Percentiles rank a stretch among this genome's conserved stretches.
phyloP scores from a whole-genome alignment of 2,797 vertebrate genomes.

The Pterois miles region DNA sequence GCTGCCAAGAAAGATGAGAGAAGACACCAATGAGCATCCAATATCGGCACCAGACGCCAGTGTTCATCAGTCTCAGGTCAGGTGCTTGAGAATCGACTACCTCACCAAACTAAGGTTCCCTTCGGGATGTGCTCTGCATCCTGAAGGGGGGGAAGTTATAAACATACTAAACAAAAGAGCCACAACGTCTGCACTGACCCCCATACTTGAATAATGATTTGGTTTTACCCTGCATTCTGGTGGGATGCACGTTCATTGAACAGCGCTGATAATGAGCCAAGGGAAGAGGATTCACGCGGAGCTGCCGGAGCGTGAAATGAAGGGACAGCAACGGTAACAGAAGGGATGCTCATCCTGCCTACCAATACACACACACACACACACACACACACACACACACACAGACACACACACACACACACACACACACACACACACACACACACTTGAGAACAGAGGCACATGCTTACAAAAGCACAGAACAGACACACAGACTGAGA shows the following conservation, averaged over 20 bases:
- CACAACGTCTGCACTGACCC: constrained; percentile 76
- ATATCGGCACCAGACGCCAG: constrained; percentile 55
- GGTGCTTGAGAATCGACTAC: constrained; percentile 27
- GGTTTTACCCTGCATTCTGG: constrained; percentile 70
- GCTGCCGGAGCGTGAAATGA: constrained; percentile 86
- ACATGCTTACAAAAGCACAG: constrained; percentile 49
- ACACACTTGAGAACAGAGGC: constrained; percentile 38
- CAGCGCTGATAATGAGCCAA: constrained; percentile 85
- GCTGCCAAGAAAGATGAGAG: constrained; percentile 79
- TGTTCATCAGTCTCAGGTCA: constrained; percentile 58
- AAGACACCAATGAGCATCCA: constrained; percentile 57
- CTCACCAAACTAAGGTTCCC: constrained; percentile 31
- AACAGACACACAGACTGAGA: constrained; percentile 51
- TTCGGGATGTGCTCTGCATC: constrained; percentile 50
- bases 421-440: constrained; percentile 34
- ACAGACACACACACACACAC: constrained; percentile 20
- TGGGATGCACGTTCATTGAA: constrained; percentile 73
- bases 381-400: constrained; percentile 49
- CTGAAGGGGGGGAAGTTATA: constrained; percentile 63
- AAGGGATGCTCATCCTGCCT: constrained; percentile 77
- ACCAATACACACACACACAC: constrained; percentile 58
- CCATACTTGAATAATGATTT: constrained; percentile 83
- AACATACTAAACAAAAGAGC: constrained; percentile 72
- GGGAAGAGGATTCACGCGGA: constrained; percentile 84
- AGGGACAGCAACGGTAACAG: constrained; percentile 81